These are phyloP conservation scores for Bombus confusus DNA, from an alignment of 1,140 invertebrate species.

Conservation along the genomic window DNA sequence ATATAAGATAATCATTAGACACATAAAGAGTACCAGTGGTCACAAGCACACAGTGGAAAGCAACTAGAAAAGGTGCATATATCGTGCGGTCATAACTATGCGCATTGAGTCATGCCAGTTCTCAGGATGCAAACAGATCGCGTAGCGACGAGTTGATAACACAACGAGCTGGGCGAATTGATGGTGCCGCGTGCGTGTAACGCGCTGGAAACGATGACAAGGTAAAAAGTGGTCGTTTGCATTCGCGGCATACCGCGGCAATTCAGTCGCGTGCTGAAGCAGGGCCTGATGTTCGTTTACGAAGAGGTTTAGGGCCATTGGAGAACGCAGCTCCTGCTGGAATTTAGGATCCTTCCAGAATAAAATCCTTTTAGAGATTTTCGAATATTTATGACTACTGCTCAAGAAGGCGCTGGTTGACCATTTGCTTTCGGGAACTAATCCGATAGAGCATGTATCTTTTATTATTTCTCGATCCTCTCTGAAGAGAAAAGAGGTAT, in stretches of 20 bases:
- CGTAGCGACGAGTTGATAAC: not conserved
- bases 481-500: too few relatives aligned
- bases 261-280: constrained; percentile 13
- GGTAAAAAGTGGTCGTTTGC: constrained; percentile 28
- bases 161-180: constrained; percentile 11
- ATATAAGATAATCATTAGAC: not conserved
- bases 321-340: constrained; percentile 7
- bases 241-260: constrained; percentile 2
- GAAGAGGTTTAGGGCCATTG: constrained; percentile 15
- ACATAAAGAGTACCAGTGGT: not conserved
- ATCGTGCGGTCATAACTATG: not conserved
- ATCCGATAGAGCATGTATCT: not conserved
- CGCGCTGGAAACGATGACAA: constrained; percentile 32
- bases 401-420: not conserved
- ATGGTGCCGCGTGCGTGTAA: not conserved
- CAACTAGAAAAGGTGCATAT: not conserved
- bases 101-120: constrained; percentile 1
- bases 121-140: constrained; percentile 15
- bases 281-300: not conserved
- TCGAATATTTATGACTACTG: constrained; percentile 12
- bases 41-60: not conserved
- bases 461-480: not conserved
- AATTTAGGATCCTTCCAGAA: not conserved
- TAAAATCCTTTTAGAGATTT: not conserved
- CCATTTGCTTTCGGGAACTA: not conserved